Evolutionary conservation across 35 echinoderm and acorn worm species (phyloP), one percentile per base, ranked within the genome.

Genomic region (Apostichopus parvimensis): DNA sequence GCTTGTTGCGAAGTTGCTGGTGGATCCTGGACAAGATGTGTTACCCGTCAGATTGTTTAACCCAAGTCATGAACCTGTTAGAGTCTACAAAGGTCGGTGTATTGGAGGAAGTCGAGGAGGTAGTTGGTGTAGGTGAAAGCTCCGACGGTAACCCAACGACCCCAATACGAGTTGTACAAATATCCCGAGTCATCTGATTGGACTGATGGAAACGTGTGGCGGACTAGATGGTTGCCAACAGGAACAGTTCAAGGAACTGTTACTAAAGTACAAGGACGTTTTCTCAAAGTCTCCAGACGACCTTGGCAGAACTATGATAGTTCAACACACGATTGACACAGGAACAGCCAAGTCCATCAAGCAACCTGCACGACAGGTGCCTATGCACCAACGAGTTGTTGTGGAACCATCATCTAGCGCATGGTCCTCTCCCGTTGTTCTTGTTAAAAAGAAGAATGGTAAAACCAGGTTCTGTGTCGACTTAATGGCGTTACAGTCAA

Each of bases 371-470:
- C 60, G 92, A 62, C 73, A 92, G n/a, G 70, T 79, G 4, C 95
- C 92, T 15, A 26, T 80, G 17, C 82, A 88, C 20, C 86, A 92
- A 72, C 52, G 79, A 84, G 73, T 87, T 25, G 75, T 96, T 1
- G 93, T 94, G 25, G 59, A 87, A 45, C 92, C 95, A 75, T 94
- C 92, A 3, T n/a, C 65, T 11, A 94, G 95, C 58, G 79, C 95
- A 13, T 96, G 95, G 95, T 77, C 92, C 21, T 86, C 87, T 6
- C 95, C 95, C 24, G 77, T 94, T 34, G 90, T 96, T 12, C 83
- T 94, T 14, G 92, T 94, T 58, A 87, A 95, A 55, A 95, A 85
- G 56, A 92, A 78, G 64, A 55, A 87, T 83, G 93, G 89, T 9
- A 15, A 90, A 54, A 87, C 26, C 9, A 71, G 94, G 53, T 95